Base-by-base conservation (phyloP, 2,113 vertebrate genomes). In the Cettia cetti region DNA sequence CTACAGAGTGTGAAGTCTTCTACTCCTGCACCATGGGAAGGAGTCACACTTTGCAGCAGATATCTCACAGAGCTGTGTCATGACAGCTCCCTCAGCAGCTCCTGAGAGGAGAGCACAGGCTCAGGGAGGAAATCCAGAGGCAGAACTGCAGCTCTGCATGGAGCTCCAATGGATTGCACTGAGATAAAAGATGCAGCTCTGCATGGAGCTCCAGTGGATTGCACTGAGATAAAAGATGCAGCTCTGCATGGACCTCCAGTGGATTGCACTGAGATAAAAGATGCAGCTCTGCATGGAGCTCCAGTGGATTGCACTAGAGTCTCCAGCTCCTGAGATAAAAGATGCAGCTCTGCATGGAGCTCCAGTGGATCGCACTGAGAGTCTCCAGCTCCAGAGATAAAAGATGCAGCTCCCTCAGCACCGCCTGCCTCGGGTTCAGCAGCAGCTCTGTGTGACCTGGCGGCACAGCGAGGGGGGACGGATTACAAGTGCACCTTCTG, bases 401-500 rank as follows among this genome's bases (percentile, higher is more conserved):
- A 65, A 82, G 75, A 17, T 72, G 79, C 61, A 79, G 26, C 66
- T 90, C 69, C 37, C 23, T 87, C 2, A 42, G 57, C 74, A 39
- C 61, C 80, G 50, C 27, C 87, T 65, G 78, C 37, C 39, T 18
- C 0, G 0, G 56, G 64, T 15, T 52, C 56, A 53, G 10, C 86
- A 53, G 70, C 74, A 82, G 77, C 76, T 83, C 64, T 0, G 0
- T 27, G 72, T 50, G 69, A 56, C 83, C 76, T 71, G 65, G 7
- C 15, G 0, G 77, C 78, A 20, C 86, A 82, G 95, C 6, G 0
- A 94, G 84, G 59, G 72, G 64, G 15, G 3, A 20, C 2, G 70
- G 74, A 72, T 87, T 72, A 90, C 87, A 88, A 28, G 31, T 13
- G 23, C 70, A 90, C 70, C 94, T 96, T 97, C 95, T 95, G 93